Evolutionary conservation across 2,113 vertebrate genomes (phyloP).

Genomic region (Hepsetus odoe): DNA sequence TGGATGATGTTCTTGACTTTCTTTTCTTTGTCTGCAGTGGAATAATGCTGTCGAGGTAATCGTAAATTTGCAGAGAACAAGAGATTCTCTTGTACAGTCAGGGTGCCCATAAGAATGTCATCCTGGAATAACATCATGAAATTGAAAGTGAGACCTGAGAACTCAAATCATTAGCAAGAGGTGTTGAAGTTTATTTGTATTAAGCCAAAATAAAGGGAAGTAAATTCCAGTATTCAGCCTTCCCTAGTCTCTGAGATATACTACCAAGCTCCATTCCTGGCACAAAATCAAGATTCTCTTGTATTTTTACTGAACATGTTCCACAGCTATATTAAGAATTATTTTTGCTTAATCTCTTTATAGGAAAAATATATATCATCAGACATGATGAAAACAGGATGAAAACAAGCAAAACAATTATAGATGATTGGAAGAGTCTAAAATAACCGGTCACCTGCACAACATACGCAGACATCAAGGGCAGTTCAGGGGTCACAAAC

Average conservation of each 20-base stretch:
- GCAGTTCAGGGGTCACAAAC: conserved; percentile 69
- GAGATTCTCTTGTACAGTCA: conserved; percentile 78
- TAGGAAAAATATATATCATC: not conserved
- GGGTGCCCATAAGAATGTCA: conserved; percentile 79
- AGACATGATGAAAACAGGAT: not conserved
- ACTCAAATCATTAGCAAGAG: no score
- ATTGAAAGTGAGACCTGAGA: not conserved
- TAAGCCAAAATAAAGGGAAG: no score
- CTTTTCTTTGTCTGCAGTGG: conserved; percentile 63
- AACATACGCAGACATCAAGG: conserved; percentile 77
- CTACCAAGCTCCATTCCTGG: no score
- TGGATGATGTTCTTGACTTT: conserved; percentile 71
- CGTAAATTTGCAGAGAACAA: conserved; percentile 79
- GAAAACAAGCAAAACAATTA: not conserved
- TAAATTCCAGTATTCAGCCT: no score
- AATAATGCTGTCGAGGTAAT: conserved; percentile 61
- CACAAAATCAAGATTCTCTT: no score
- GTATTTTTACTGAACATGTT: no score
- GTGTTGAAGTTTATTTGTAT: no score
- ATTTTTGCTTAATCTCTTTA: no score
- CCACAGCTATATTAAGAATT: no score
- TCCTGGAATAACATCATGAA: conserved; percentile 63
- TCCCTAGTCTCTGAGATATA: no score
- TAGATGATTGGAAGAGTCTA: not conserved
- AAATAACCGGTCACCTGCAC: conserved; percentile 70